Evolutionary conservation across 2,113 vertebrate species (phyloP), one percentile per base, ranked within the genome.

Genomic region (Ammospiza caudacuta): DNA sequence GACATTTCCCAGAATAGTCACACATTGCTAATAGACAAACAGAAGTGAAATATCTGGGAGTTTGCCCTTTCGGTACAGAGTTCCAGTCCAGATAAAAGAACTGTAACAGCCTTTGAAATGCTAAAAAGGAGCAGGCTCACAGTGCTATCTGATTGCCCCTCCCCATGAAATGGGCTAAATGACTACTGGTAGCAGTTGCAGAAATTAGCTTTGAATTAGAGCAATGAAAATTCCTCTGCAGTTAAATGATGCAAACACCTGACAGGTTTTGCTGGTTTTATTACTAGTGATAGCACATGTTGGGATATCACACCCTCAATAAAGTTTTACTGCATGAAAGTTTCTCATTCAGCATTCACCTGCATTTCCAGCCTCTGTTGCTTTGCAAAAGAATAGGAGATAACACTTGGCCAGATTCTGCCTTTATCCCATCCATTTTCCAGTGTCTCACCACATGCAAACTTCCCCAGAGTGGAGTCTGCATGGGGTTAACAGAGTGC

Each of bases 91-190:
- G 75, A 94, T 88, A 85, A 95, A 88, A 85, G 23, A 77, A 25
- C 72, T 35, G 35, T 8, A 55, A 18, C 47, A 78, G 64, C 73
- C 79, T 96, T 94, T 92, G 94, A 95, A 92, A 89, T 86, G 92
- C 64, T 83, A 67, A 91, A 29, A 47, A 81, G 64, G 4, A 44
- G 9, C 2, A 49, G 11, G 24, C 14, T 80, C 62, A 47, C 46
- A 54, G 47, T 15, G 19, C 17, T 63, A 70, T 61, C 72, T 75
- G 87, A 83, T 37, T 47, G 85, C 43, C 46, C 37, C 75, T 82
- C 49, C 92, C 68, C 66, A 83, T 51, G 25, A 27, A 51, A 51
- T 51, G 49, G 14, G 14, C 8, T 27, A 20, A 47, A 59, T 29
- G 22, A 84, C 25, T 89, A 57, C 69, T 9, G 20, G 12, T 4